Evolutionary conservation across 1,140 invertebrate genomes (phyloP), one percentile per base, ranked within the genome.

Genomic region (Arion vulgaris): DNA sequence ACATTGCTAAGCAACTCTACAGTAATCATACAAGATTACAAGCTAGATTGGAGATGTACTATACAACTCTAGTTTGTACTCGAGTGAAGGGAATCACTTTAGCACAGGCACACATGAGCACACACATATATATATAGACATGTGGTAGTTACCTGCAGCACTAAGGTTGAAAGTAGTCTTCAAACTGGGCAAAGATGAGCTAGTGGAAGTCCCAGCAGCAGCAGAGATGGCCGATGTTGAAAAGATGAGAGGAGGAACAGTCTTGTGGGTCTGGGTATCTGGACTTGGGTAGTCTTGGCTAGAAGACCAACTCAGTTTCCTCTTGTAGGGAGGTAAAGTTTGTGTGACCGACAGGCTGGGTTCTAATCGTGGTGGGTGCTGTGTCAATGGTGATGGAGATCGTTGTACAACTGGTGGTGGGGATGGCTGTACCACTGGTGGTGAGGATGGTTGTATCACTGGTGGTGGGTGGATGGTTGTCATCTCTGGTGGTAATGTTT

Each of bases 151-250:
- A 83, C 68, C 39, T 79, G 39, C 38, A 57, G 62, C 45, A 80
- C 45, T 71, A 0, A 71, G 62, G 32, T 75, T 49, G 53, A 75
- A 51, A 1, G 39, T 80, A 23, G 62, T 78, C 39, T 83, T 81
- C 15, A 73, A 39, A 45, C 72, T 74, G 17, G 78, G 68, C 26
- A 41, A 26, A 32, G 78, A 28, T 68, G 77, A 41, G n/a, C n/a
- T 11, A 34, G 62, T 34, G 26, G 78, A 1, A 13, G 38, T 73
- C 5, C 7, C 36, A 26, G 36, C 26, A 11, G 62, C 36, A 15
- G 66, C 2, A 28, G 76, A 38, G 38, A 39, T 13, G 15, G 34
- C 36, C 1, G 76, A 62, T 1, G 76, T 78, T 41, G 57, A 62
- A 2, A 78, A 36, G 13, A 78, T 78, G 7, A 75, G 73, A 1